Evolutionary conservation across 2,113 vertebrate genomes (phyloP).

Genomic region (Etheostoma spectabile): DNA sequence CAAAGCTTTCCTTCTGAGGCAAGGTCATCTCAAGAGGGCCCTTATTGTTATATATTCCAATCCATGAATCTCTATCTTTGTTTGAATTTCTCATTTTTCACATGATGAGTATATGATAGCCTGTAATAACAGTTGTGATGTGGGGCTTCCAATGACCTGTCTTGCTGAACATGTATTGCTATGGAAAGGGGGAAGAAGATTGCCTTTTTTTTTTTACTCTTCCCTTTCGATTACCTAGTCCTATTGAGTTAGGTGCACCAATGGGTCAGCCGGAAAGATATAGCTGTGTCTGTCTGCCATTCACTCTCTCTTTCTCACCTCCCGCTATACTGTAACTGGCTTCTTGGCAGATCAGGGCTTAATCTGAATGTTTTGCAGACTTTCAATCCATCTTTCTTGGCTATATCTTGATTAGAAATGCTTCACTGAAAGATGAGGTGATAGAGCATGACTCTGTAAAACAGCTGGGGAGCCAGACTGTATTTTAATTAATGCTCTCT

Average conservation of each 20-base stretch:
- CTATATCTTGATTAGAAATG: slow-evolving; percentile 8
- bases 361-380: slow-evolving; percentile 32
- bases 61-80: slow-evolving; percentile 30
- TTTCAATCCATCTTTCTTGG: slow-evolving; percentile 22
- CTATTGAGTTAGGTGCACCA: slow-evolving; percentile 51
- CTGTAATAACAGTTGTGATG: not conserved
- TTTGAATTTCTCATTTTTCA: not conserved
- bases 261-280: slow-evolving; percentile 49
- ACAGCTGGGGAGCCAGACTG: slow-evolving; percentile 14
- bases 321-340: not conserved
- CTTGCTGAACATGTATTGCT: slow-evolving; percentile 28
- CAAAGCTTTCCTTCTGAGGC: slow-evolving; percentile 38
- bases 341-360: slow-evolving; percentile 22
- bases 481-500: slow-evolving; percentile 36
- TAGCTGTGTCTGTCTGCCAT: slow-evolving; percentile 40
- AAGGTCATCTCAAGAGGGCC: slow-evolving; percentile 45
- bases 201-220: slow-evolving; percentile 32
- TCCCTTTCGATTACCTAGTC: slow-evolving; percentile 61
- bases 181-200: slow-evolving; percentile 50
- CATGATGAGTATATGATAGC: slow-evolving; percentile 3
- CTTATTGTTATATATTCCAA: not conserved
- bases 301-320: slow-evolving; percentile 4
- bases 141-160: slow-evolving; percentile 10
- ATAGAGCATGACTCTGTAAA: slow-evolving; percentile 27
- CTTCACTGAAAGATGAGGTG: slow-evolving; percentile 41